These are phyloP conservation scores for Cantharis lateralis DNA, from an alignment of 2,888 invertebrate species.

Conservation along the genomic window DNA sequence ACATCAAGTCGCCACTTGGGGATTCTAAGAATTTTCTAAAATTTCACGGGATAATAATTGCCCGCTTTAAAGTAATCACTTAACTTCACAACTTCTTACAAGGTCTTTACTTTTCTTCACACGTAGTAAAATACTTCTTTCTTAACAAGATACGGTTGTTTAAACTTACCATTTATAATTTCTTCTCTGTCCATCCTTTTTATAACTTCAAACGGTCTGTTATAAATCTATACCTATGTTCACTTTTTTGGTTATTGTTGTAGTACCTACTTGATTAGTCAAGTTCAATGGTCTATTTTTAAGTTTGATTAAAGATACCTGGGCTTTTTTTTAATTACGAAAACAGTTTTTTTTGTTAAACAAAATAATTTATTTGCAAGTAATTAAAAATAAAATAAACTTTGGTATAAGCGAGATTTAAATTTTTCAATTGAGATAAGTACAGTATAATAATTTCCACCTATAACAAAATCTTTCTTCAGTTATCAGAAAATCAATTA, in stretches of 20 bases:
- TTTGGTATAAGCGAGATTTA: not conserved
- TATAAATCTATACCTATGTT: not conserved
- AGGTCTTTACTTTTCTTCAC: slow-evolving; percentile 9
- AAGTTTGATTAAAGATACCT: not conserved
- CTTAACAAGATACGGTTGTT: not conserved
- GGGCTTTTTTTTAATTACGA: not conserved
- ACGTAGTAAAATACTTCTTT: not conserved
- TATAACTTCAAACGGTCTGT: not conserved
- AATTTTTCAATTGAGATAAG: not conserved
- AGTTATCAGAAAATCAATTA: not conserved
- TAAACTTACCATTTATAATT: not conserved
- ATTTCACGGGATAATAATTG: slow-evolving; percentile 24
- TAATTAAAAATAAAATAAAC: not conserved
- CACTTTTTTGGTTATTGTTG: not conserved
- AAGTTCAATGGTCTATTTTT: not conserved
- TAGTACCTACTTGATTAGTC: too few relatives aligned
- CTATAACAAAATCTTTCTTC: not conserved
- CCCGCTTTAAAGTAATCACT: slow-evolving; percentile 12
- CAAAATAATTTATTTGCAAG: not conserved
- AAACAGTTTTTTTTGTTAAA: too few relatives aligned
- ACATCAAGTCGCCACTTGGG: slow-evolving; percentile 27
- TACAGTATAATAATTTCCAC: too few relatives aligned
- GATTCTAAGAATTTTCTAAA: slow-evolving; percentile 18
- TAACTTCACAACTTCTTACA: slow-evolving; percentile 15
- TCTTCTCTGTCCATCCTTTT: not conserved